Evolutionary conservation across 2,797 vertebrate species (phyloP).

Genomic region (Argyrosomus regius): DNA sequence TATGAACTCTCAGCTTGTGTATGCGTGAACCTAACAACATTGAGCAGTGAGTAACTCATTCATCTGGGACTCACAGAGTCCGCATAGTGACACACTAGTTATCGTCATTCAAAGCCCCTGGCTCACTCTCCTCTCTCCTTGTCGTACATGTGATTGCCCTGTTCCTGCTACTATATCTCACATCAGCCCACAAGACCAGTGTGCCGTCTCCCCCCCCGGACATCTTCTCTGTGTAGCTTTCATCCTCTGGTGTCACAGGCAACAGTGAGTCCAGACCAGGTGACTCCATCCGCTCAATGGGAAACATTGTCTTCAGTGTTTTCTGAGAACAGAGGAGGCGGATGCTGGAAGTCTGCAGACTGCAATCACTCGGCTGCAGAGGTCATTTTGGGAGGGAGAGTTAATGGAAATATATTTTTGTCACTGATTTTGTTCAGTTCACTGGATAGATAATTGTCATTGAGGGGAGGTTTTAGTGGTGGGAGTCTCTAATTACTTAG

Average conservation of each 20-base stretch:
- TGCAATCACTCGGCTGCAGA: not conserved
- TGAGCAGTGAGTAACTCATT: conserved; percentile 10
- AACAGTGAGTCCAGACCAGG: conserved; percentile 59
- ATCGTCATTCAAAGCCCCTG: conserved; percentile 9
- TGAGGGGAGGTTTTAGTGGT: conserved; percentile 17
- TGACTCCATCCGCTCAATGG: conserved; percentile 68
- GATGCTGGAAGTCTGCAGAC: conserved; percentile 3
- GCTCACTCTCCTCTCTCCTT: conserved; percentile 28
- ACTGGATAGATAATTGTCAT: conserved; percentile 23
- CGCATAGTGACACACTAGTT: not conserved
- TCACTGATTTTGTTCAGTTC: conserved; percentile 8
- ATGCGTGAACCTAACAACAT: not conserved
- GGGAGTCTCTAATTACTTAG: conserved; percentile 55
- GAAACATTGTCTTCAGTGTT: conserved; percentile 51
- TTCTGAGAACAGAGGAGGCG: conserved; percentile 42
- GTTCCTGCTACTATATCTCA: conserved; percentile 28
- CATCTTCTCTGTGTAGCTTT: conserved; percentile 32
- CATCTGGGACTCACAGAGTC: not conserved
- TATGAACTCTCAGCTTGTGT: not conserved
- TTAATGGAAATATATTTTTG: conserved; percentile 29
- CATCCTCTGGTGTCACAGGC: conserved; percentile 54
- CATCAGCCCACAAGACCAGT: conserved; percentile 69
- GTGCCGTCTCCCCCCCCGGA: conserved; percentile 27
- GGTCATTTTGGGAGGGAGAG: not conserved
- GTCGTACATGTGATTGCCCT: conserved; percentile 64